Evolutionary conservation across 1,140 invertebrate species (phyloP), one percentile per base, ranked within the genome.

Genomic region (Arctopsyche grandis): DNA sequence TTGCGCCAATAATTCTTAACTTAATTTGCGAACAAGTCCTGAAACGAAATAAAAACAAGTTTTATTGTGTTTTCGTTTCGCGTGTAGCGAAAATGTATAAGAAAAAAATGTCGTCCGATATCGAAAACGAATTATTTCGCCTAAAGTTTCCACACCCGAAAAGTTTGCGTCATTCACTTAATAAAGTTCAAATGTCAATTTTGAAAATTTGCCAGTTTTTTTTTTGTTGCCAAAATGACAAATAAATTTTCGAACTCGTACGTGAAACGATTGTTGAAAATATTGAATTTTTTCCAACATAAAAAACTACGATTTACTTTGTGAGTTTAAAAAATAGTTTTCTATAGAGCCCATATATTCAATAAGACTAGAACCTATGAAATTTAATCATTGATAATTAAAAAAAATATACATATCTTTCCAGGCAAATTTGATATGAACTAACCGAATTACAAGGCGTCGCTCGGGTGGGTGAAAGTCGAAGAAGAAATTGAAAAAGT

Each of bases 1-100:
- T 73, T 73, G 29, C 38, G 43, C 7, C 7, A 73, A 73, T n/a
- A 73, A 9, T 73, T 73, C 21, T 0, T 48, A 73, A 73, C 69
- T 73, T 73, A 29, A 73, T 73, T 73, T 48, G 12, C 4, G 24
- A 43, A 69, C 22, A 43, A 69, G 66, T 29, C 66, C 16, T 9
- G 29, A 38, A 69, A 69, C 66, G 29, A 43, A 69, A 69, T 69
- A 38, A 69, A 38, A 60, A 60, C 21, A 60, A 60, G 14, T 60
- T 60, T 60, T 60, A 52, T 52, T 52, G 48, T 52, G 10, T 52
- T 52, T 52, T 60, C 16, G 14, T 21, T 60, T 60, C 16, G 56
- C 56, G n/a, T 9, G 16, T 9, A 19, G 16, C 9, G 16, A 60
- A 60, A 60, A 19, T 7, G 19, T n/a, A 7, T 3, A 60, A 60